phyloP scores from a whole-genome alignment of 2,888 invertebrate genomes.

The Drepana falcataria region DNA sequence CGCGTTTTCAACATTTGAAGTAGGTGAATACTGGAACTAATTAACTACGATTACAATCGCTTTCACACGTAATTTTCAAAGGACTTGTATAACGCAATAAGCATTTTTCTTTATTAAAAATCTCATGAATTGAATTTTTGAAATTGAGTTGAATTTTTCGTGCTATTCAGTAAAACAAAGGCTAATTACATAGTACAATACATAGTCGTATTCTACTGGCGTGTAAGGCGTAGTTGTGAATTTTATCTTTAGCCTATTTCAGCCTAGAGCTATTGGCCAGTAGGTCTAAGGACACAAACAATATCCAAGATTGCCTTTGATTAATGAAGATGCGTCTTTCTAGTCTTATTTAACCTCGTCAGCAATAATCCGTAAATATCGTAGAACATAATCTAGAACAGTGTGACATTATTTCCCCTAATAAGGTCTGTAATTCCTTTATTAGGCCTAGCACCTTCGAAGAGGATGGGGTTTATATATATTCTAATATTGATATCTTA shows the following conservation, averaged over 20 bases:
- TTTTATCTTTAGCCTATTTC: background rate
- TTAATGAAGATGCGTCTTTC: slow-evolving; percentile 9
- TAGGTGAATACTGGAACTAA: slow-evolving; percentile 25
- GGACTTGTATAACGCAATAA: slow-evolving; percentile 28
- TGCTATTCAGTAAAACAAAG: slow-evolving; percentile 16
- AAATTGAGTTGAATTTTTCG: slow-evolving; percentile 10
- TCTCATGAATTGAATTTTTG: slow-evolving; percentile 10
- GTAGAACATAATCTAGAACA: slow-evolving; percentile 6
- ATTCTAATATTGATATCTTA: too few relatives aligned
- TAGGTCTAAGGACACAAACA: background rate
- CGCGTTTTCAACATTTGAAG: slow-evolving; percentile 11
- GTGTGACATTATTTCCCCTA: too few relatives aligned
- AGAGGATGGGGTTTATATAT: too few relatives aligned
- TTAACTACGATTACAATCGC: slow-evolving; percentile 23
- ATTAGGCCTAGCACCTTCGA: too few relatives aligned
- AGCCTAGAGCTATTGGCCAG: background rate
- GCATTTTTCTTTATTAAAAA: slow-evolving; percentile 17
- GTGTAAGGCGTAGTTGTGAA: background rate
- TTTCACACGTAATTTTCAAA: slow-evolving; percentile 31
- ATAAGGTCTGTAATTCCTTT: too few relatives aligned
- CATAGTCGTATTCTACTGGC: background rate
- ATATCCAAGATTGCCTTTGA: slow-evolving; percentile 11
- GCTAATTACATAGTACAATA: slow-evolving; percentile 12
- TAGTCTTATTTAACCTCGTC: slow-evolving; percentile 1
- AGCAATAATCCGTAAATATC: slow-evolving; percentile 16